Conservation (phyloP, 2,888 invertebrate genomes). For the Spatulosminthurus flaviceps region DNA sequence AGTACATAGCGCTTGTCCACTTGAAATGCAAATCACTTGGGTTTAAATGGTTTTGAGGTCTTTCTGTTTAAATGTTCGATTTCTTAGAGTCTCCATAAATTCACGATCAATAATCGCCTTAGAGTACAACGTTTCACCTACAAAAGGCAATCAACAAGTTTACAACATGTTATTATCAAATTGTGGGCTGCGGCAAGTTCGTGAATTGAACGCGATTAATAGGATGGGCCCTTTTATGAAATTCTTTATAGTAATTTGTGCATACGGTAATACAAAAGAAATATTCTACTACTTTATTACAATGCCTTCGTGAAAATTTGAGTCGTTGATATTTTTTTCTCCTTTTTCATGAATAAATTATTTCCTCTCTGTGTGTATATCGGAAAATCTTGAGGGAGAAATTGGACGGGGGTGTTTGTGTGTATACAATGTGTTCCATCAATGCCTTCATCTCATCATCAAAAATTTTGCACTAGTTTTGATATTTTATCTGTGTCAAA, state of each 20-base stretch:
- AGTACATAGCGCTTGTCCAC: too few species aligned
- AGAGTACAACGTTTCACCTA: conserved; percentile 13
- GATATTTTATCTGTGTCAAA: too few species aligned
- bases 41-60: conserved; percentile 26
- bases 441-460: too few species aligned
- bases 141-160: conserved; percentile 28
- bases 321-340: neutral
- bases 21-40: neutral
- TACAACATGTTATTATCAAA: neutral
- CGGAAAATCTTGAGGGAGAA: too few species aligned
- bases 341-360: too few species aligned
- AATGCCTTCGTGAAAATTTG: neutral
- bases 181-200: conserved; percentile 9
- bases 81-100: conserved; percentile 32
- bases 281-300: neutral
- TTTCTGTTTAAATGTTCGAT: conserved; percentile 37
- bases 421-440: too few species aligned
- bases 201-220: conserved; percentile 18
- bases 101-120: conserved; percentile 36
- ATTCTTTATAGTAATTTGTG: neutral
- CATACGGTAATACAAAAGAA: neutral
- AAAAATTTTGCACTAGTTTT: too few species aligned
- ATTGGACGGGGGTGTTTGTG: too few species aligned
- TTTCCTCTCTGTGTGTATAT: too few species aligned
- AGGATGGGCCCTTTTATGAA: conserved; percentile 16